Evolutionary conservation across 2,113 vertebrate genomes (phyloP).

Genomic region (Catharus bicknelli): DNA sequence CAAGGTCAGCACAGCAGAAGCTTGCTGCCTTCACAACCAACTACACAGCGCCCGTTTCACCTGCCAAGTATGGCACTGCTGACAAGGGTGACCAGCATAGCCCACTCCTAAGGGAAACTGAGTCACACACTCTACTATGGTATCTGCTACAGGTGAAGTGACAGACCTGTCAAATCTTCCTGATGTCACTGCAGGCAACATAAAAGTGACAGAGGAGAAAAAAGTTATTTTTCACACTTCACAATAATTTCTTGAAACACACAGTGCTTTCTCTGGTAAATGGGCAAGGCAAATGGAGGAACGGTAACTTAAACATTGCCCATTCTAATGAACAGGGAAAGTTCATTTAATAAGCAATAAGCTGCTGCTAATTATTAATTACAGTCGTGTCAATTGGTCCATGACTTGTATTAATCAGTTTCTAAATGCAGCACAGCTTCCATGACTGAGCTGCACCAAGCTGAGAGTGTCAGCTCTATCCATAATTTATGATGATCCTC

Average conservation of each 20-base stretch:
- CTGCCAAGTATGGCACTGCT: neutral
- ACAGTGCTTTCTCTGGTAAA: neutral
- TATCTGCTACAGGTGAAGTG: neutral
- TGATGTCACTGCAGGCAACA: neutral
- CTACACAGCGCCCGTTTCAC: accelerated
- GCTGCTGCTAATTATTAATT: neutral
- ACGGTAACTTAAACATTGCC: neutral
- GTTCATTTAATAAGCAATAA: neutral
- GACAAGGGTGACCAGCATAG: neutral
- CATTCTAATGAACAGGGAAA: neutral
- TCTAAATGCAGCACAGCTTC: accelerated
- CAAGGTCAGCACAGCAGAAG: neutral
- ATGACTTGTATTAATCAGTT: neutral
- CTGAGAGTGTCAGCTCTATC: neutral
- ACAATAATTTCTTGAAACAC: neutral
- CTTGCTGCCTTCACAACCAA: neutral
- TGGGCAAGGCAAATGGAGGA: neutral
- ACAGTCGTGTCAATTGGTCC: neutral
- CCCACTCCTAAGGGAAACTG: neutral
- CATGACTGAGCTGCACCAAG: neutral
- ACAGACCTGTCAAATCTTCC: neutral
- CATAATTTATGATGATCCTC: neutral
- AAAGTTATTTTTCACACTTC: neutral
- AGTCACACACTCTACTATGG: neutral
- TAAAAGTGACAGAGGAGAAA: neutral